phyloP scores from a whole-genome alignment of 64 coral and sea anemone species.

The Anthopleura sola region DNA sequence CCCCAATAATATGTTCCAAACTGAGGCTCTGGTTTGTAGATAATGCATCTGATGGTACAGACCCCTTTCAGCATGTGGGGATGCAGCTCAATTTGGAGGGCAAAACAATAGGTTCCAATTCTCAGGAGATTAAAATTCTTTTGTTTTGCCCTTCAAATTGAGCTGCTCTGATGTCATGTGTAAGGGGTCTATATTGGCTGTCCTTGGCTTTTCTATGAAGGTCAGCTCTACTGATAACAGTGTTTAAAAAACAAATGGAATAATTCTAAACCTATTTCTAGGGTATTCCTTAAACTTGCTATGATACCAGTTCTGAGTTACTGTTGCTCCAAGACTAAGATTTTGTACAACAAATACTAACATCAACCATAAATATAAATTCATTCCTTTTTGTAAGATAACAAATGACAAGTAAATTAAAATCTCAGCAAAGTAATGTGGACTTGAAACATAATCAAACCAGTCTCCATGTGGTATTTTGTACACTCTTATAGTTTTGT shows the following conservation, averaged over 20 bases:
- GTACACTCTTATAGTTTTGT: conserved; percentile 46
- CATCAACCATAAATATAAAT: conserved; percentile 64
- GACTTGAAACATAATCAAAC: conserved; percentile 86
- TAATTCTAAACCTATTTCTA: conserved; percentile 67
- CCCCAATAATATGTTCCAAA: no score
- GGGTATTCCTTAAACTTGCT: conserved; percentile 92
- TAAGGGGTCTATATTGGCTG: no score
- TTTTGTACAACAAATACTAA: conserved; percentile 80
- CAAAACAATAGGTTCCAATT: no score
- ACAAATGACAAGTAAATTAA: conserved; percentile 90
- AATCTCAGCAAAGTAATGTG: conserved; percentile 98
- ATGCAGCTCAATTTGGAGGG: no score
- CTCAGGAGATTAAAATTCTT: no score
- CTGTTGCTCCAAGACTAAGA: conserved; percentile 64
- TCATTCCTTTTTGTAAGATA: conserved; percentile 60
- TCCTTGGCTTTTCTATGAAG: no score
- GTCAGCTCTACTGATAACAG: neutral
- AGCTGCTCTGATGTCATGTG: no score
- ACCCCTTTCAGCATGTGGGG: no score
- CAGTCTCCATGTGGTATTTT: conserved; percentile 92
- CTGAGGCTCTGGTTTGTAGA: no score
- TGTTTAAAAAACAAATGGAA: conserved; percentile 72
- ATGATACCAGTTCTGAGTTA: conserved; percentile 85
- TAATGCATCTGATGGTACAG: no score
- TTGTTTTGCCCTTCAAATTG: no score